These are phyloP conservation scores for Strix aluco DNA, from an alignment of 2,113 vertebrate species.

Conservation along the genomic window DNA sequence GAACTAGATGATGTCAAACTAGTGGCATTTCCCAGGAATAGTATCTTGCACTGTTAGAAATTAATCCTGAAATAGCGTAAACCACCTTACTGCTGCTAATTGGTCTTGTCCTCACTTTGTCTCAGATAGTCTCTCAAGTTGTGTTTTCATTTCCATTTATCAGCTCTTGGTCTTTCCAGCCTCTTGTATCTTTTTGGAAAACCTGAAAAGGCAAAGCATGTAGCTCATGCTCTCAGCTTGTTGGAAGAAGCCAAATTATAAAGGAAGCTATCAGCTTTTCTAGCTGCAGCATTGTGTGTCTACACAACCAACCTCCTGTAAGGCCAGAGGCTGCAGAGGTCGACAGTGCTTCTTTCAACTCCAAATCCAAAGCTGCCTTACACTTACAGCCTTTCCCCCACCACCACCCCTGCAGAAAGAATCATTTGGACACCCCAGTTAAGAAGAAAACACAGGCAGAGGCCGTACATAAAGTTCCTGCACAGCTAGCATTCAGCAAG, in stretches of 20 bases:
- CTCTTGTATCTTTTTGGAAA: background rate
- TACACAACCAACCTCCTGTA: background rate
- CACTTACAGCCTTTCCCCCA: background rate
- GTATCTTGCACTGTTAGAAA: background rate
- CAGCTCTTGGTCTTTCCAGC: background rate
- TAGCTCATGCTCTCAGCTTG: background rate
- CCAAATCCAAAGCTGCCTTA: background rate
- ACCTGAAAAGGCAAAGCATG: background rate
- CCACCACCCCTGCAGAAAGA: background rate
- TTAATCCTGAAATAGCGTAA: background rate
- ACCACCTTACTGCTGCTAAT: background rate
- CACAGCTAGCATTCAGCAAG: fast-evolving
- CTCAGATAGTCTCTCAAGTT: background rate
- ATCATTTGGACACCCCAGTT: background rate
- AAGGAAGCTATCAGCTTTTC: background rate
- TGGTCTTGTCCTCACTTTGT: background rate
- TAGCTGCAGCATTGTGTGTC: fast-evolving
- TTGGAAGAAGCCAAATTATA: background rate
- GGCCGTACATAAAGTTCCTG: fast-evolving
- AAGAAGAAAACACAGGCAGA: background rate
- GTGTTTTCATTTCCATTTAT: background rate
- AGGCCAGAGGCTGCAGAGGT: background rate
- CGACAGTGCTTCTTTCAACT: background rate
- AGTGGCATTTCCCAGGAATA: background rate
- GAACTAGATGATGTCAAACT: background rate